phyloP scores from a whole-genome alignment of 2,113 vertebrate species.

The Zingel zingel region DNA sequence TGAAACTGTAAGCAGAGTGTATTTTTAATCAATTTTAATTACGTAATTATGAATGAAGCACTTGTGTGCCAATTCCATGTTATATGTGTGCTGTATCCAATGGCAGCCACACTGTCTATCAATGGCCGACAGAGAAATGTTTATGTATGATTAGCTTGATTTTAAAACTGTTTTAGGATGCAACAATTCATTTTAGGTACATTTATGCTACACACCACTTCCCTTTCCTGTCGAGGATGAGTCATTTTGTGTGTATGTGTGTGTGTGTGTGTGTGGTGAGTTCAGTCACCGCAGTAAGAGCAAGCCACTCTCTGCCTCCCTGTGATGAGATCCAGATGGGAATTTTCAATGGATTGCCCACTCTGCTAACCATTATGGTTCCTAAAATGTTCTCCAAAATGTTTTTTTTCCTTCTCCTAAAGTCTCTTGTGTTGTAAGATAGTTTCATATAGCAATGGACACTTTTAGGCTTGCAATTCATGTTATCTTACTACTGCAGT shows the following conservation, averaged over 20 bases:
- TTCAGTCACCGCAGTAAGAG: slow-evolving; percentile 71
- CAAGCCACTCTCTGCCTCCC: slow-evolving; percentile 65
- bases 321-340: slow-evolving; percentile 82
- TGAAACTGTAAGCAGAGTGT: too few species aligned
- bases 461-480: slow-evolving; percentile 17
- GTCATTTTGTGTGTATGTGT: slow-evolving; percentile 53
- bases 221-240: slow-evolving; percentile 73
- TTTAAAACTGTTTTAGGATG: slow-evolving; percentile 57
- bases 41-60: slow-evolving; percentile 22
- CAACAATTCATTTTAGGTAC: slow-evolving; percentile 65
- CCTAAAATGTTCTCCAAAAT: slow-evolving; percentile 62
- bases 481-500: background rate
- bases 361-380: slow-evolving; percentile 75
- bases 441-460: slow-evolving; percentile 27
- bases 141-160: slow-evolving; percentile 33
- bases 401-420: slow-evolving; percentile 43
- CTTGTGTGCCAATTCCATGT: background rate
- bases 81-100: background rate
- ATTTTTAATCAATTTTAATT: too few species aligned
- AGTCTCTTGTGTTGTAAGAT: slow-evolving; percentile 31
- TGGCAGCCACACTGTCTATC: slow-evolving; percentile 2
- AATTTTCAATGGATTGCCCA: slow-evolving; percentile 66
- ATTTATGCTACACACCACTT: slow-evolving; percentile 75
- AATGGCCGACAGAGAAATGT: slow-evolving; percentile 46
- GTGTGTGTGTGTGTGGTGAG: slow-evolving; percentile 48